Evolutionary conservation across 2,113 vertebrate genomes (phyloP), one percentile per base, ranked within the genome.

Genomic region (Anhinga anhinga): DNA sequence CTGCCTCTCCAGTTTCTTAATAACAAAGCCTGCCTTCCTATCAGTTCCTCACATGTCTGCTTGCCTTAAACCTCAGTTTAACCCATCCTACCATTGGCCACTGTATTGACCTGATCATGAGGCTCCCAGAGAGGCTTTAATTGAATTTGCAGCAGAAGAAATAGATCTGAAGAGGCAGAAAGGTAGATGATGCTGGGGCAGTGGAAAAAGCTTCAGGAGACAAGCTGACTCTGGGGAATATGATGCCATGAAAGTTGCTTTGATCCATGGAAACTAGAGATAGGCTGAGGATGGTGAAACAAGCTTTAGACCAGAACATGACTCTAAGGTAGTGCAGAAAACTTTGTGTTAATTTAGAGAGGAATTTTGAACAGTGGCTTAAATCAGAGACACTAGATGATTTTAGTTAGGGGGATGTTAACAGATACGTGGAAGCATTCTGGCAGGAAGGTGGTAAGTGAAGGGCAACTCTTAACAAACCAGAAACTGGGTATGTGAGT

Each of bases 91-190:
- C 38, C 49, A 7, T 2, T 85, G 78, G 66, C 81, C 78, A 40
- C 66, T 85, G 9, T 63, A 95, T 80, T 95, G 95, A 82, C 89
- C 87, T 82, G 62, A 56, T 90, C 47, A 36, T 49, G 70, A 91
- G 63, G 44, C 58, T 85, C 73, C 84, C 67, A 69, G 53, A 80
- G 58, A 82, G 53, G 23, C 53, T 90, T 73, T 82, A 85, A 87
- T 83, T 93, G 89, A 94, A 73, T 95, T 89, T 95, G 7, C 45
- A 85, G 86, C 70, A 66, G 62, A 66, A 92, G 62, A 82, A 76
- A 87, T 17, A 84, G 81, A 87, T 90, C 70, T 71, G 45, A 85
- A 82, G 50, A 89, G 89, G 82, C 66, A 80, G 78, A 76, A 84
- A 83, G 61, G 61, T 73, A 82, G 47, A 47, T 17, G 72, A 40